Percentiles rank a stretch among this genome's conserved stretches.
Evolutionary conservation across 2,888 invertebrate genomes (phyloP).

Genomic region (Minunthozetes semirufus): DNA sequence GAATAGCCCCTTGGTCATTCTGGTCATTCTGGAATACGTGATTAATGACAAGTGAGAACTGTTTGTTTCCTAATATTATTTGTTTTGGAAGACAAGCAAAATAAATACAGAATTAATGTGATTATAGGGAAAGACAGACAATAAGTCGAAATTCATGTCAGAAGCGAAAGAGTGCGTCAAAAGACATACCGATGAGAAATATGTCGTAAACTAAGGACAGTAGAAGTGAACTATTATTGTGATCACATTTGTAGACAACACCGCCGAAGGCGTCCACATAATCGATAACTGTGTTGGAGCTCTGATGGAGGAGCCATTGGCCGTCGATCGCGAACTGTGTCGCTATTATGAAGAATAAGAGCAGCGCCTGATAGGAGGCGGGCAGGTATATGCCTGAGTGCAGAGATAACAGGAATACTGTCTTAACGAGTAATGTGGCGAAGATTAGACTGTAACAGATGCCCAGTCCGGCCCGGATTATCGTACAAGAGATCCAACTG

Average conservation of each 20-base stretch:
- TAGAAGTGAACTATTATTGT: slow-evolving; percentile 54
- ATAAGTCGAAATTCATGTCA: neutral
- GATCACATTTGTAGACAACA: slow-evolving; percentile 51
- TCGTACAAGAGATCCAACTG: slow-evolving; percentile 69
- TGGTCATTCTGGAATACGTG: neutral
- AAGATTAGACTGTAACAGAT: slow-evolving; percentile 77
- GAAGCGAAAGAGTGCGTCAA: neutral
- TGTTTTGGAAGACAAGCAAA: no score
- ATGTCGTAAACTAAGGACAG: slow-evolving; percentile 73
- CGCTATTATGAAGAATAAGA: slow-evolving; percentile 80
- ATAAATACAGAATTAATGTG: no score
- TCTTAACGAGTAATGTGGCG: slow-evolving; percentile 83
- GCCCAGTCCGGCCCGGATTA: slow-evolving; percentile 68
- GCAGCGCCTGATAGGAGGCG: slow-evolving; percentile 77
- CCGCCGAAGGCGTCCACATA: slow-evolving; percentile 53
- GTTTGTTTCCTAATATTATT: no score
- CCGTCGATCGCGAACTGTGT: slow-evolving; percentile 60
- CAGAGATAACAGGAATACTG: slow-evolving; percentile 82
- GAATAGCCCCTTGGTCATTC: no score
- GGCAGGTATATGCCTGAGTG: slow-evolving; percentile 86
- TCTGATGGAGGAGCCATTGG: slow-evolving; percentile 49
- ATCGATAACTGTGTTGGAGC: slow-evolving; percentile 52
- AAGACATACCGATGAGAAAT: slow-evolving; percentile 66
- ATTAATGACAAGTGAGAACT: neutral
- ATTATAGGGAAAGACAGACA: neutral